Evolutionary conservation across 2,888 invertebrate species (phyloP).

Genomic region (Imbricaverruca yamaguchii): DNA sequence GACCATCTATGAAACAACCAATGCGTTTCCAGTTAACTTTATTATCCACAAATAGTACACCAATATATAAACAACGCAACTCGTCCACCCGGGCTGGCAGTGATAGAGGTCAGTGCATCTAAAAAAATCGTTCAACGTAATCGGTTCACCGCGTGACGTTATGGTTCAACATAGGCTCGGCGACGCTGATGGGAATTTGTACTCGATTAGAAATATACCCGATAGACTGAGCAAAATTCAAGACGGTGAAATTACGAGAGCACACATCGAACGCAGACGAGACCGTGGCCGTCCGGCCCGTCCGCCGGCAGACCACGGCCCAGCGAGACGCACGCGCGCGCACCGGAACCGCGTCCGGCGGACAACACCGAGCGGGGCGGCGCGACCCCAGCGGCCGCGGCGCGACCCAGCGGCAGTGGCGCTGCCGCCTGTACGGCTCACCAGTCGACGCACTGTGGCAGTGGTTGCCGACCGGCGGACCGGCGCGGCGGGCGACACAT

Average conservation of each 20-base stretch:
- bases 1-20: no score
- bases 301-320: not conserved
- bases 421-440: no score
- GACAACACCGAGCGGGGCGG: not conserved
- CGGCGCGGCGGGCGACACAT: no score
- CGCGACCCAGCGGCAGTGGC: not conserved
- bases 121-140: not conserved
- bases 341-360: no score
- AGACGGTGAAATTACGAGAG: not conserved
- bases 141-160: not conserved
- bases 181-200: conserved; percentile 7
- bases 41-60: conserved; percentile 9
- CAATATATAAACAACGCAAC: conserved; percentile 10
- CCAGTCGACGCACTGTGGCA: no score
- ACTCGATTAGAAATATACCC: not conserved
- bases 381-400: not conserved
- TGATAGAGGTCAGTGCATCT: not conserved
- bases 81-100: not conserved
- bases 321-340: not conserved
- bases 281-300: not conserved
- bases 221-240: not conserved
- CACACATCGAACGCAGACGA: not conserved
- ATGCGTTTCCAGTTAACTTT: not conserved
- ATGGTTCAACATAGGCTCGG: not conserved
- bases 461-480: no score